Conservation (phyloP, 2,888 invertebrate genomes). For the Trilocha varians region DNA sequence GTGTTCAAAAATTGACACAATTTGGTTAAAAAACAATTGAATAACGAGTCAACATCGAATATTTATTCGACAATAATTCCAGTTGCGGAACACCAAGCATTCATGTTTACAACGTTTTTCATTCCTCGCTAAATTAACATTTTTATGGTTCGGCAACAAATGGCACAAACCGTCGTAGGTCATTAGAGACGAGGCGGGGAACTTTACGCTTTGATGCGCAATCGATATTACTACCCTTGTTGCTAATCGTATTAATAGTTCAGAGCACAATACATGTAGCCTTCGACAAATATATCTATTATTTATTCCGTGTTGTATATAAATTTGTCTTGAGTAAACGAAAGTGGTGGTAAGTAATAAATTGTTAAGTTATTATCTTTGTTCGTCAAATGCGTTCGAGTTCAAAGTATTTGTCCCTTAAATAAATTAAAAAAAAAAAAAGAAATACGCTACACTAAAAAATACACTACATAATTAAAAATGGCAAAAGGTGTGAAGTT, state of each 20-base stretch:
- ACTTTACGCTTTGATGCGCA: neutral
- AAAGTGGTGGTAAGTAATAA: too few species aligned
- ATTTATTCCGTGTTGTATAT: neutral
- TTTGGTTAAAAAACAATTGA: too few species aligned
- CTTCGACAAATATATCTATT: neutral
- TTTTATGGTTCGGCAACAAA: slow-evolving; percentile 48
- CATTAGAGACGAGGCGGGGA: slow-evolving; percentile 35
- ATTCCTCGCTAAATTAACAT: slow-evolving; percentile 48
- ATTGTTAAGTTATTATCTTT: too few species aligned
- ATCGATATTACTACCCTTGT: neutral
- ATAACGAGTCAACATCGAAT: too few species aligned
- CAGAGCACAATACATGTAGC: neutral
- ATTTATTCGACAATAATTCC: neutral
- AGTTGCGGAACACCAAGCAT: slow-evolving; percentile 15
- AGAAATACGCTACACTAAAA: too few species aligned
- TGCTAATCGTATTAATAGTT: neutral
- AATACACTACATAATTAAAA: too few species aligned
- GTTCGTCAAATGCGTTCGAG: too few species aligned
- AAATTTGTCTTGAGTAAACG: too few species aligned
- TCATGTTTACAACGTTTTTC: slow-evolving; percentile 40
- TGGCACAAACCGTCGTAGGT: slow-evolving; percentile 33
- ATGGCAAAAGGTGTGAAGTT: too few species aligned
- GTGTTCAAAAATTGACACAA: too few species aligned
- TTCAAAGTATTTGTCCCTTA: too few species aligned
- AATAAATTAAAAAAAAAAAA: too few species aligned